These are phyloP conservation scores for Datnioides undecimradiatus DNA, from an alignment of 2,113 vertebrate genomes.

Conservation along the genomic window DNA sequence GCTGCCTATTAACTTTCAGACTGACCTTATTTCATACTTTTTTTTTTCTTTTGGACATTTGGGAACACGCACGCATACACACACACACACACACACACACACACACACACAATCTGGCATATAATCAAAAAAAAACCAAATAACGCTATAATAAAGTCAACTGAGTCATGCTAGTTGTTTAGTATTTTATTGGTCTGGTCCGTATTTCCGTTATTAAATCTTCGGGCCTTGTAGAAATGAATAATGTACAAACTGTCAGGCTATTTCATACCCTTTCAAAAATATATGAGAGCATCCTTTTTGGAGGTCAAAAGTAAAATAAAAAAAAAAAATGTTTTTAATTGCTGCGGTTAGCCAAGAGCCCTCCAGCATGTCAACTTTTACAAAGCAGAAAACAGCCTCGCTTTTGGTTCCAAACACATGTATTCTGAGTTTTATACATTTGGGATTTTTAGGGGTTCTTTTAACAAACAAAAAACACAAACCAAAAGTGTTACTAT, in stretches of 20 bases:
- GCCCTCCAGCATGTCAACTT: not conserved
- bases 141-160: constrained; percentile 31
- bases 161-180: constrained; percentile 34
- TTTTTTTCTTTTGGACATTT: constrained; percentile 25
- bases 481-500: not conserved
- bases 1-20: constrained; percentile 37
- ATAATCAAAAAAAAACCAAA: constrained; percentile 41
- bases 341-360: constrained; percentile 18
- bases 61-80: not conserved
- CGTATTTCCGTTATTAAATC: constrained; percentile 44
- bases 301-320: constrained; percentile 21
- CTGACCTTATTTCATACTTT: constrained; percentile 36
- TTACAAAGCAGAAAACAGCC: constrained; percentile 3
- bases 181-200: constrained; percentile 53
- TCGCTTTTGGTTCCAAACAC: not conserved
- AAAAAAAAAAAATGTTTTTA: constrained; percentile 40
- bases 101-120: not conserved
- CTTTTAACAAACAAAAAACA: not conserved
- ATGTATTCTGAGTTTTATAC: not conserved
- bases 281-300: constrained; percentile 18
- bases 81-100: not conserved
- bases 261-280: constrained; percentile 36
- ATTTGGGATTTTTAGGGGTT: not conserved
- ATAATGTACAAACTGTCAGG: constrained; percentile 30
- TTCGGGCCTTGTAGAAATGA: constrained; percentile 20